Base-by-base conservation (phyloP, 2,113 vertebrate genomes). In the Phrynosoma blainvillii region DNA sequence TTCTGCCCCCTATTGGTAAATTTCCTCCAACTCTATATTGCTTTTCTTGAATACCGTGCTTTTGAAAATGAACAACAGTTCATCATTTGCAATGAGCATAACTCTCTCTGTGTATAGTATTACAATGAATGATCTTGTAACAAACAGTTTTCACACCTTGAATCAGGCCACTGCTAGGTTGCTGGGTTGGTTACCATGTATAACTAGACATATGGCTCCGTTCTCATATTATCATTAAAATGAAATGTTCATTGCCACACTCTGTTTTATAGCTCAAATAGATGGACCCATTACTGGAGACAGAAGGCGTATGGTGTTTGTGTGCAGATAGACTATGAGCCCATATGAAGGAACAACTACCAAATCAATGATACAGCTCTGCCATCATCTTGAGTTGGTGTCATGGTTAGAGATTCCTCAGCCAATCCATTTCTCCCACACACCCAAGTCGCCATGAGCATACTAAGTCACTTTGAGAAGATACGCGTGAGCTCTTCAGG, bases 1-100 rank as follows among this genome's bases (percentile, higher is more conserved):
- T 95, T 95, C 93, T 95, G 93, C 95, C 95, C 94, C 95, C 95
- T 96, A 92, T 96, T 95, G 95, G 94, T 93, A 94, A 90, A 93
- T 93, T 90, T 89, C 6, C 86, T 92, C 74, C 82, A 95, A 90
- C 92, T 94, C 83, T 84, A 79, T 42, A 87, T 54, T 2, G 12
- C n/a, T 18, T 83, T 83, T 47, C 90, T 82, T 71, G 5, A 4
- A 47, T 11, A 89, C 82, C 47, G 73, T 75, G 40, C 30, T 0
- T 0, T 59, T 13, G 10, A 47, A 78, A 91, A 83, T 20, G 68
- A 21, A 52, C 30, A 13, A 11, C 32, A 52, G 1, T 32, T 52
- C 40, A 25, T 23, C 16, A 25, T 76, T 47, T 30, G 14, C 23
- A 13, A 10, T 65, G 32, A 13, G 42, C 36, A 27, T 27, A 76